Percentiles rank a stretch among this genome's conserved stretches.
Conservation (phyloP, 2,797 vertebrate genomes). For the Thalassophryne amazonica region DNA sequence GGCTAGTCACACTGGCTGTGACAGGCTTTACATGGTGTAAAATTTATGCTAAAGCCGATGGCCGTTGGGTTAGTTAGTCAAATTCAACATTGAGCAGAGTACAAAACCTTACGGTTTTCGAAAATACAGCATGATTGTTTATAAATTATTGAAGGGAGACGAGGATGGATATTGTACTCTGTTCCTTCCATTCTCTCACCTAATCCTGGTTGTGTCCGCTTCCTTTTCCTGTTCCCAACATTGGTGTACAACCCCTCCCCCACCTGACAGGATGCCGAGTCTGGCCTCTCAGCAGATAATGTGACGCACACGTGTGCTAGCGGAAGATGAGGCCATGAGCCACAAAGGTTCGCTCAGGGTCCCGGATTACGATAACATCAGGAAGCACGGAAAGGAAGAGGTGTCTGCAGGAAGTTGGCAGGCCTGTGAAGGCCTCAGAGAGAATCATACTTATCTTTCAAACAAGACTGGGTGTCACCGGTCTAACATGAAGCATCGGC, state of each 20-base stretch:
- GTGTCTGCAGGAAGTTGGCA: conserved; percentile 84
- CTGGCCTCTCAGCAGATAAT: conserved; percentile 95
- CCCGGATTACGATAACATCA: conserved; percentile 89
- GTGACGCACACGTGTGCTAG: conserved; percentile 87
- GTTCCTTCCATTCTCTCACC: conserved; percentile 76
- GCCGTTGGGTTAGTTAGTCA: conserved; percentile 8
- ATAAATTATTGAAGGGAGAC: conserved; percentile 59
- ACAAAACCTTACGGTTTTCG: conserved; percentile 32
- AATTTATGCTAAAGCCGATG: neutral
- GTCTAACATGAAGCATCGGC: conserved; percentile 24
- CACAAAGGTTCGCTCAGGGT: conserved; percentile 88
- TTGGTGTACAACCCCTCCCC: conserved; percentile 59
- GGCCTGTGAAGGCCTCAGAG: conserved; percentile 60
- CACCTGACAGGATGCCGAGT: conserved; percentile 85
- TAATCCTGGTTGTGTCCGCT: conserved; percentile 83
- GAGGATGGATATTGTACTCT: conserved; percentile 66
- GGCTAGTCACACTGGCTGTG: conserved; percentile 8
- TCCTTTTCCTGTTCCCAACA: conserved; percentile 92
- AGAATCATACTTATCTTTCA: conserved; percentile 70
- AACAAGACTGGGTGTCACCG: conserved; percentile 54
- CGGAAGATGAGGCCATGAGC: conserved; percentile 86
- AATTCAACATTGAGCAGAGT: conserved; percentile 17
- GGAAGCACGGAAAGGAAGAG: conserved; percentile 83
- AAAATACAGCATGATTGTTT: conserved; percentile 60
- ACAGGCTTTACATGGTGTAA: neutral